These are phyloP conservation scores for Gortyna flavago DNA, from an alignment of 2,888 invertebrate species.

Conservation along the genomic window DNA sequence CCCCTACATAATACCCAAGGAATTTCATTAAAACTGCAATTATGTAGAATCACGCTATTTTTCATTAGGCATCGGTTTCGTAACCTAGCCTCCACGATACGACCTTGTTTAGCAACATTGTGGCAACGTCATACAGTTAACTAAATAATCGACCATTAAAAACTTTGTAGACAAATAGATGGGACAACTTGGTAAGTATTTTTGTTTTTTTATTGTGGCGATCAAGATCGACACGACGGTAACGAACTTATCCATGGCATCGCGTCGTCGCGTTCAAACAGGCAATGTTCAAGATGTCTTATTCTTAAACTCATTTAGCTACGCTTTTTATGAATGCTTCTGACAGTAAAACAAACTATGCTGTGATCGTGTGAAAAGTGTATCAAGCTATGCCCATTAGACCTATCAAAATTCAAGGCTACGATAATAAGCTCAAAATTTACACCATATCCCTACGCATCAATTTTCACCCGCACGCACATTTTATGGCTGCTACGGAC, in stretches of 20 bases:
- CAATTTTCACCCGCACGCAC: constrained; percentile 82
- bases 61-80: constrained; percentile 54
- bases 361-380: constrained; percentile 69
- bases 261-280: constrained; percentile 37
- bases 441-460: constrained; percentile 83
- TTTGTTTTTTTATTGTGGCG: constrained; percentile 48
- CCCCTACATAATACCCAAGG: constrained; percentile 45
- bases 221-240: constrained; percentile 44
- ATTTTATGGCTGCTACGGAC: constrained; percentile 81
- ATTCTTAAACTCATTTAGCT: constrained; percentile 50
- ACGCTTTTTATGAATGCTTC: constrained; percentile 40
- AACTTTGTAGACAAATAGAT: constrained; percentile 62
- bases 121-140: constrained; percentile 39
- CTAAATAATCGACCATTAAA: constrained; percentile 61
- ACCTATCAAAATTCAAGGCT: constrained; percentile 80
- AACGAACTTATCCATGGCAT: constrained; percentile 46
- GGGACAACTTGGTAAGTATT: constrained; percentile 37
- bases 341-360: constrained; percentile 51
- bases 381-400: constrained; percentile 74
- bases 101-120: constrained; percentile 42
- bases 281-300: constrained; percentile 42
- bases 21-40: constrained; percentile 63
- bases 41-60: constrained; percentile 55
- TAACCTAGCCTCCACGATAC: constrained; percentile 25
- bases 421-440: constrained; percentile 83